Base-by-base conservation (phyloP, 1,140 invertebrate species). In the Cheumatopsyche charites region DNA sequence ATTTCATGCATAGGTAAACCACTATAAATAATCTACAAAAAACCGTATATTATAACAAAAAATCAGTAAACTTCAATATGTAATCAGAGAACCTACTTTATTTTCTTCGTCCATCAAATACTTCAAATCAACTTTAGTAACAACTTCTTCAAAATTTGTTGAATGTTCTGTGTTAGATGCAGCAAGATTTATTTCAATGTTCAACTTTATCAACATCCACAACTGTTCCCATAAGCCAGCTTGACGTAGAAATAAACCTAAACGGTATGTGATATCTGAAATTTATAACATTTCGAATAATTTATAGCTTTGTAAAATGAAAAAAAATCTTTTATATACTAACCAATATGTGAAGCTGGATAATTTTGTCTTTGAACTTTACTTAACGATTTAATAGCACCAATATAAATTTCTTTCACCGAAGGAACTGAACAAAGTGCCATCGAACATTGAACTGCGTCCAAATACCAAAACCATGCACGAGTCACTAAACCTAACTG, bases 391-490 rank as follows among this genome's bases (percentile, higher is more conserved):
- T 76, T 76, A 25, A 76, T 68, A 23, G 75, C 75, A 6, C 63
- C 75, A 0, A 66, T 52, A 68, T 74, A 76, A 65, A 76, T 74
- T 52, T 76, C 75, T 47, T 74, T 76, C 1, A 76, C 67, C 1
- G 70, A 70, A 0, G 70, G 62, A 2, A 74, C 70, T 17, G 75
- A 76, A 62, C 72, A 70, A 13, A 76, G 52, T 0, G 75, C 75
- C 75, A 76, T 76, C 11, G 72, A 74, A 61, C 70, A 76, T 61
- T 76, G 69, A 25, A 76, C 70, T 3, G 52, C 66, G 19, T 76
- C 75, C 26, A 76, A 61, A 41, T 76, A 76, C 75, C 75, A 76
- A 42, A 70, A 72, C 75, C 75, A 76, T 17, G 70, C 66, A 3
- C 67, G 45, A 2, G 45, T 70, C 19, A 76, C 26, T 13, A 72